Evolutionary conservation across 92 coral and sea anemone species (phyloP).

Genomic region (Epizoanthus rinbou): DNA sequence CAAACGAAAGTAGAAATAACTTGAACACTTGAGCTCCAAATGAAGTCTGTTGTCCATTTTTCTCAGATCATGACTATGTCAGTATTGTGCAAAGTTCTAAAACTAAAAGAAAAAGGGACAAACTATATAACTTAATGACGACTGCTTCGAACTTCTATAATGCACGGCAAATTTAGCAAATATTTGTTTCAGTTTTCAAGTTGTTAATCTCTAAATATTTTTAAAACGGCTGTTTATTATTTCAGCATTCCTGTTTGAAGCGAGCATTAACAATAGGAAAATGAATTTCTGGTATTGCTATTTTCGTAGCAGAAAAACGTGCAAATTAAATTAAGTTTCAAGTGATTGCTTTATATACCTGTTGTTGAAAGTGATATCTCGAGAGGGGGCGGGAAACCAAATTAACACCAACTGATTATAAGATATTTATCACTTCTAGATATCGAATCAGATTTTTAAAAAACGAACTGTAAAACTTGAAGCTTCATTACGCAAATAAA

Average conservation of each 20-base stretch:
- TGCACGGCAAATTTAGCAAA: not conserved
- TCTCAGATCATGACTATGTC: too few relatives aligned
- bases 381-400: not conserved
- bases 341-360: too few relatives aligned
- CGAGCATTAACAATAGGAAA: not conserved
- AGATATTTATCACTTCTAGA: constrained; percentile 17
- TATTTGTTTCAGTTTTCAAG: constrained; percentile 20
- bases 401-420: not conserved
- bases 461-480: too few relatives aligned
- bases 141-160: not conserved
- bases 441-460: not conserved
- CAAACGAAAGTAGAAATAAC: not conserved
- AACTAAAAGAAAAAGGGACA: too few relatives aligned
- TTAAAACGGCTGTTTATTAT: not conserved
- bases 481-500: too few relatives aligned
- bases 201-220: not conserved
- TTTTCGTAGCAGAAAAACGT: not conserved
- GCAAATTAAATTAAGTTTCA: not conserved
- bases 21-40: too few relatives aligned
- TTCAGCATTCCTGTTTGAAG: not conserved
- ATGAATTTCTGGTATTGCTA: not conserved
- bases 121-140: not conserved
- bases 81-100: too few relatives aligned
- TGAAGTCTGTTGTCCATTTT: too few relatives aligned
- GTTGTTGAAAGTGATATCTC: too few relatives aligned